phyloP scores from a whole-genome alignment of 2,113 vertebrate species.

The Grus americana region DNA sequence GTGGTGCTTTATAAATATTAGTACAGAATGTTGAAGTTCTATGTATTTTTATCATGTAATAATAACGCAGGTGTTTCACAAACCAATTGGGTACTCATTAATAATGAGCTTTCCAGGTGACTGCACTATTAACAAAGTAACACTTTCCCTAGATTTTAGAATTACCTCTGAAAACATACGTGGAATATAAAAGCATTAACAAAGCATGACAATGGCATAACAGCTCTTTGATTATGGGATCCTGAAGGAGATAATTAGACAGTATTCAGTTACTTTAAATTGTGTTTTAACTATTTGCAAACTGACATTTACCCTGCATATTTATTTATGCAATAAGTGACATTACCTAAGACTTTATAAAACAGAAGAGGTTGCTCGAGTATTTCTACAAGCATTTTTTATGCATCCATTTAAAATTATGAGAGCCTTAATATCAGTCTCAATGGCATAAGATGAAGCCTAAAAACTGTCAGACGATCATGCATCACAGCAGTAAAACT shows the following conservation, averaged over 20 bases:
- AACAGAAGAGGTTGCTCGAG: background rate
- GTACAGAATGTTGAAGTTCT: background rate
- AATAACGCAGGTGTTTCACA: background rate
- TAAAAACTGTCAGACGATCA: background rate
- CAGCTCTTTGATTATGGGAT: background rate
- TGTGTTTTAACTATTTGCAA: constrained; percentile 17
- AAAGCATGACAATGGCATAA: background rate
- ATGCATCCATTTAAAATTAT: background rate
- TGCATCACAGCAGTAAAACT: background rate
- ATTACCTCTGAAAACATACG: background rate
- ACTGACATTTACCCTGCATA: background rate
- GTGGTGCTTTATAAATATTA: constrained; percentile 29
- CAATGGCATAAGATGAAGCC: background rate
- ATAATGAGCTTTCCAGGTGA: constrained; percentile 11
- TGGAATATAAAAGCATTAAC: constrained; percentile 15
- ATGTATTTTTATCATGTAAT: background rate
- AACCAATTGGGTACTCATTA: background rate
- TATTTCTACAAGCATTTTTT: background rate
- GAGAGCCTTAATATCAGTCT: background rate
- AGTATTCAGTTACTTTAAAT: background rate
- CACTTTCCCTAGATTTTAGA: background rate
- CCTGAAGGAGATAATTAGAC: background rate
- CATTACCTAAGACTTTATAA: background rate
- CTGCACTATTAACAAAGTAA: constrained; percentile 3
- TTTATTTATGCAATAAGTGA: background rate